These are phyloP conservation scores for Uria aalge DNA, from an alignment of 2,113 vertebrate species.

Conservation along the genomic window DNA sequence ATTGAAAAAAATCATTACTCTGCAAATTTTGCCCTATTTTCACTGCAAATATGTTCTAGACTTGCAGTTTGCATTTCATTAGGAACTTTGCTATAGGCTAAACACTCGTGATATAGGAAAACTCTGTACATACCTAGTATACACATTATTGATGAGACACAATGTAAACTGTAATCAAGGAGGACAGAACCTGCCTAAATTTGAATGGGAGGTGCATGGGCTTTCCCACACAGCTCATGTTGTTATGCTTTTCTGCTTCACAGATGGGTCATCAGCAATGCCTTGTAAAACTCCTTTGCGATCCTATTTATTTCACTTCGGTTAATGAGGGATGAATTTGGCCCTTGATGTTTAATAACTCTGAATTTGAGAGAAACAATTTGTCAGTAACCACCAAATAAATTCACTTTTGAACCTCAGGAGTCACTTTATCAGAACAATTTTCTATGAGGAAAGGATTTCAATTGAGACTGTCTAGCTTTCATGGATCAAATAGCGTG, in stretches of 20 bases:
- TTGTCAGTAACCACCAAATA: constrained; percentile 25
- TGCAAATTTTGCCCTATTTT: neutral
- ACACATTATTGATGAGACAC: neutral
- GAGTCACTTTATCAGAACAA: constrained; percentile 1
- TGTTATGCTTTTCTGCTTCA: neutral
- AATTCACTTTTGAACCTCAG: neutral
- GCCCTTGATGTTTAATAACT: constrained; percentile 32
- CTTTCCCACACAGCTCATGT: neutral
- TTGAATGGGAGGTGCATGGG: neutral
- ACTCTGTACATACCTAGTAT: neutral
- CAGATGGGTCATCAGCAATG: neutral
- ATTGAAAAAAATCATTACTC: neutral
- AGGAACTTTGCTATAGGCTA: neutral
- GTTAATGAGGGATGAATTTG: neutral
- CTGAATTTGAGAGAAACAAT: neutral
- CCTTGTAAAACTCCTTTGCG: neutral
- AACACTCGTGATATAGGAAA: neutral
- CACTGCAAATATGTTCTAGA: neutral
- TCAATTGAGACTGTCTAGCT: constrained; percentile 12
- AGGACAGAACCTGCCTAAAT: neutral
- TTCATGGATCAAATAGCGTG: neutral
- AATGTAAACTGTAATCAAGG: neutral
- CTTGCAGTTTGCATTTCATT: neutral
- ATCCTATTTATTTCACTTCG: neutral
- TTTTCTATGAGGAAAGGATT: constrained; percentile 29